Evolutionary conservation across 2,797 vertebrate genomes (phyloP), one percentile per base, ranked within the genome.

Genomic region (Microtus californicus): DNA sequence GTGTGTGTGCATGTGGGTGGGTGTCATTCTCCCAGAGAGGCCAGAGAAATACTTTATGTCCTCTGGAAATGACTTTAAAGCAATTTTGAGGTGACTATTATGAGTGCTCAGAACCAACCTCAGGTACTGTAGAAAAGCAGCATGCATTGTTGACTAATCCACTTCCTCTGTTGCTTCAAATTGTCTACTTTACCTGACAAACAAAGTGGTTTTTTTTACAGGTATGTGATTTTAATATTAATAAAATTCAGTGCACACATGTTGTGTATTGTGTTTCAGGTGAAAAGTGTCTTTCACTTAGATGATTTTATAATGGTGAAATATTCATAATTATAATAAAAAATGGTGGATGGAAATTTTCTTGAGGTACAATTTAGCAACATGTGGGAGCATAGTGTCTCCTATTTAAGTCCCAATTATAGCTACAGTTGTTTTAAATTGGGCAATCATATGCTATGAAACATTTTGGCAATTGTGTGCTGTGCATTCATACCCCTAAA

Each of bases 381-480:
- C 51, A 31, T 5, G 31, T 13, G 1, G 2, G 12, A 21, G 19
- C 34, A n/a, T 0, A 65, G 1, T 19, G 61, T 37, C 29, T 23
- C 19, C 15, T 81, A 48, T 25, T 61, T 71, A 86, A 37, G 0
- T 1, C 31, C 77, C 11, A 5, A 11, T 29, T 25, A 6, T 4
- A 81, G 54, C 3, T 61, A 40, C 6, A 61, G 43, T 21, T 77
- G 71, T 77, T 91, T 59, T 59, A 45, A 81, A 69, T 90, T n/a
- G 77, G 65, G 23, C 79, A 92, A 92, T 45, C 63, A 40, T 45
- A 11, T 19, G 21, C 37, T 76, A 6, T 87, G 31, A 71, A 92
- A 34, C 34, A 71, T 77, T 81, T 82, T 83, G 48, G 5, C 23
- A 87, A 12, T 73, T 93, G 90, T 61, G 9, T 94, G 0, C 3